These are phyloP conservation scores for Plemyria rubiginata DNA, from an alignment of 2,888 invertebrate genomes.

Conservation along the genomic window DNA sequence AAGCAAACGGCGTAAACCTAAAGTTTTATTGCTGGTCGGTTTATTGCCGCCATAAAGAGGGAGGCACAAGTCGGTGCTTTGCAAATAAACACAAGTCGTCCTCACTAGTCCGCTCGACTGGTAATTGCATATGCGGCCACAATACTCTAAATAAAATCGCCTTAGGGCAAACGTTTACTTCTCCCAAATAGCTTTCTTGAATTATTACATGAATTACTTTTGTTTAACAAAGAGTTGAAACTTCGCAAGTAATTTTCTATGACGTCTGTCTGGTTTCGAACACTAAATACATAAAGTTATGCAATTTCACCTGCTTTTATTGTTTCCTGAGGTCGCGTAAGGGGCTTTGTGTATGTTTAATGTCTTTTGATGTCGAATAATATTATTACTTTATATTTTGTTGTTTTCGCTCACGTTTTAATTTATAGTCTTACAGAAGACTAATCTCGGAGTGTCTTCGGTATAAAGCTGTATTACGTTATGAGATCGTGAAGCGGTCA, in stretches of 20 bases:
- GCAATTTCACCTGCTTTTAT: conserved; percentile 32
- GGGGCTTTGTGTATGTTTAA: conserved; percentile 11
- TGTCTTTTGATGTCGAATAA: conserved; percentile 15
- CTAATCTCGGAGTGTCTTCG: conserved; percentile 6
- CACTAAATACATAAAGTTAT: conserved; percentile 34
- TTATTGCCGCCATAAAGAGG: conserved; percentile 62
- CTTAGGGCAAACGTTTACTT: conserved; percentile 35
- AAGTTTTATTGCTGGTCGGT: conserved; percentile 63
- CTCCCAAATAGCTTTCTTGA: conserved; percentile 37
- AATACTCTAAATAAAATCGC: conserved; percentile 43
- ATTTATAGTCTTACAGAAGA: conserved; percentile 7
- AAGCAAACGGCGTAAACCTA: conserved; percentile 56
- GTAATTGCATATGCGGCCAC: conserved; percentile 51
- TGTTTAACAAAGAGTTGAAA: conserved; percentile 38
- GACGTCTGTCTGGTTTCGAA: conserved; percentile 30
- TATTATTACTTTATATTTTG: background rate
- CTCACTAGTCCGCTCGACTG: conserved; percentile 38
- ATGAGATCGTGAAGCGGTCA: conserved; percentile 34
- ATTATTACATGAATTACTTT: conserved; percentile 39
- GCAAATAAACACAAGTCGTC: conserved; percentile 55
- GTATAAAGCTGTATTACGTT: conserved; percentile 30
- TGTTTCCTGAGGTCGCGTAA: conserved; percentile 15
- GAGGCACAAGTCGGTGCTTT: conserved; percentile 51
- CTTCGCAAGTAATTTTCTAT: conserved; percentile 36
- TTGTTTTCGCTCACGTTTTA: background rate